A percentile compares a stretch with the other conserved stretches of the same genome.
Conservation (phyloP, 2,113 vertebrate species). For the Aepyceros melampus region DNA sequence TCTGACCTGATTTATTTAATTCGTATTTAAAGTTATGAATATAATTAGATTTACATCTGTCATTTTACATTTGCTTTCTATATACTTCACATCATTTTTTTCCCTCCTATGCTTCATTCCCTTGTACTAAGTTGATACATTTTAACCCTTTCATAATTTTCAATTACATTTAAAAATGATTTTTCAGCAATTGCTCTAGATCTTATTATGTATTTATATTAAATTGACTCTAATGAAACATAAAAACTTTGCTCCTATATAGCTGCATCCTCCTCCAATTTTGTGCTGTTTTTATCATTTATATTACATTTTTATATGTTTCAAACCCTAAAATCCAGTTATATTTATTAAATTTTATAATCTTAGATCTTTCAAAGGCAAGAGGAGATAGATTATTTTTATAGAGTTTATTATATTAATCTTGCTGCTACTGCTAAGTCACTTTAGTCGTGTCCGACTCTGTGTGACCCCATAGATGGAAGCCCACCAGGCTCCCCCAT, state of each 20-base stretch:
- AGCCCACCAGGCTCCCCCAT: too few relatives aligned
- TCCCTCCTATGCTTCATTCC: neutral
- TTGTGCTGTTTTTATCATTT: neutral
- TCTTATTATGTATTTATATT: neutral
- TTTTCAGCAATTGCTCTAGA: neutral
- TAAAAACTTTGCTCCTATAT: neutral
- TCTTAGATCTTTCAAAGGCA: neutral
- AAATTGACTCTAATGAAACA: neutral
- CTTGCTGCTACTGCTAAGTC: too few relatives aligned
- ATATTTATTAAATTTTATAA: neutral
- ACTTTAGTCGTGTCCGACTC: too few relatives aligned
- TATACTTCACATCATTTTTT: neutral
- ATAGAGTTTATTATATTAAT: neutral
- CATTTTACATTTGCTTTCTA: neutral
- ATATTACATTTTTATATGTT: neutral
- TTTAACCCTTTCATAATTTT: neutral
- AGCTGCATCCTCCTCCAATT: neutral
- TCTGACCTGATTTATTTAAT: neutral
- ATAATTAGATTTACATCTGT: neutral
- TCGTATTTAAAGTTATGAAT: neutral
- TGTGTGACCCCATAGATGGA: too few relatives aligned
- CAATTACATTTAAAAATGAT: neutral
- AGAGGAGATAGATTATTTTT: neutral
- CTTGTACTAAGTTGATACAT: neutral
- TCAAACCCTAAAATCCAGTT: neutral